Conservation (phyloP, 2,797 vertebrate genomes). For the Fratercula arctica region DNA sequence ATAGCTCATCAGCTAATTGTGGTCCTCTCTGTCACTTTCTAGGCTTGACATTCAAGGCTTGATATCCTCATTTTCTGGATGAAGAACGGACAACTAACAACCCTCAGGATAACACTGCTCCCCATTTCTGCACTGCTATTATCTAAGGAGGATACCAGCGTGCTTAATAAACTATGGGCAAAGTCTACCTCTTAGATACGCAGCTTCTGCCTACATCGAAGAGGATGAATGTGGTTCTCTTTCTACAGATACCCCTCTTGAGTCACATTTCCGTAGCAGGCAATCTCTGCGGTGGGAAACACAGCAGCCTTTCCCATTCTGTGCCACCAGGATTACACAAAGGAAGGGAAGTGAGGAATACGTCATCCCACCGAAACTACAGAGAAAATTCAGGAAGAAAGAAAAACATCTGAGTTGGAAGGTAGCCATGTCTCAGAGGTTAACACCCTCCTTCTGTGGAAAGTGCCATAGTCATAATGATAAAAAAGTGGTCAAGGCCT, state of each 20-base stretch:
- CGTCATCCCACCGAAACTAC: conserved; percentile 45
- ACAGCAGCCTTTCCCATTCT: conserved; percentile 26
- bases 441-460: conserved; percentile 43
- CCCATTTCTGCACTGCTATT: background rate
- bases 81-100: background rate
- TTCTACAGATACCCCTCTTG: background rate
- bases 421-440: background rate
- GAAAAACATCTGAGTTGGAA: conserved; percentile 53
- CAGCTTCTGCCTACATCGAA: background rate
- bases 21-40: background rate
- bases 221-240: background rate
- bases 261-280: background rate
- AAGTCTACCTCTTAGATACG: background rate
- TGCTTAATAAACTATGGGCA: background rate
- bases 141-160: background rate
- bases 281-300: conserved; percentile 5
- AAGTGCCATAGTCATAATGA: background rate
- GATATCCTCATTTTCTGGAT: background rate
- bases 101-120: background rate
- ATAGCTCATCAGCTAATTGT: background rate
- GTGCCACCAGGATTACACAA: conserved; percentile 47
- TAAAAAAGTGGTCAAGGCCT: background rate
- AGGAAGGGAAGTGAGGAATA: conserved; percentile 54
- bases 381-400: conserved; percentile 49
- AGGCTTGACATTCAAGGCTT: background rate